Evolutionary conservation across 2,888 invertebrate species (phyloP), one percentile per base, ranked within the genome.

Genomic region (Meiosimyza decipiens): DNA sequence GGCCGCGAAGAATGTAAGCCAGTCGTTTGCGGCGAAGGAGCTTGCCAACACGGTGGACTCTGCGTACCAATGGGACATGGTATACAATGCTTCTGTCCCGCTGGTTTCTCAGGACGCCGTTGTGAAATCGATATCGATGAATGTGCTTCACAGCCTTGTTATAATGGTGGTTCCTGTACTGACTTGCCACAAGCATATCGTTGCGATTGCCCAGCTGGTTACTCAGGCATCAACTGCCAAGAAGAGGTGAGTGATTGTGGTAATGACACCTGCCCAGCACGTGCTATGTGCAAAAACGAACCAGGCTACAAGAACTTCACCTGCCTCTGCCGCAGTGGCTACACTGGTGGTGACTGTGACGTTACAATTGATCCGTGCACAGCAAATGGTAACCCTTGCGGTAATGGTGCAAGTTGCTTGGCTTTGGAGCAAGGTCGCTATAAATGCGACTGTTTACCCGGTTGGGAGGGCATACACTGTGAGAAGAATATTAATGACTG

Each of bases 381-480:
- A 0, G 93, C 94, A 1, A 94, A 93, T 82, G 95, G 95, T 72
- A 96, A 95, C 82, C 96, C 97, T 12, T 98, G 98, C 86, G 91
- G 92, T 65, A 97, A 98, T 82, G 95, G 95, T 6, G 97, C 95
- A 6, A 92, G 92, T 55, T 98, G 98, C 82, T 90, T 94, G 76
- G 96, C 95, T 60, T 90, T 96, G 73, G 95, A 95, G 85, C 96
- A 96, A 89, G 97, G 97, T 13, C 90, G 97, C 78, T 98, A 94
- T 87, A 94, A 95, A 86, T 99, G 99, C 85, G 95, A 97, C 85
- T 99, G 99, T 86, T 89, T 95, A 70, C 94, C 96, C 22, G 99
- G 99, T 55, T 99, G 99, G 98, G 96, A 97, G 85, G 99, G 99
- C 74, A 94, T 95, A 80, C 93, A 94, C 74, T 99, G 99, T 86